Conservation (phyloP, 2,888 invertebrate genomes). For the Enchytraeus crypticus region DNA sequence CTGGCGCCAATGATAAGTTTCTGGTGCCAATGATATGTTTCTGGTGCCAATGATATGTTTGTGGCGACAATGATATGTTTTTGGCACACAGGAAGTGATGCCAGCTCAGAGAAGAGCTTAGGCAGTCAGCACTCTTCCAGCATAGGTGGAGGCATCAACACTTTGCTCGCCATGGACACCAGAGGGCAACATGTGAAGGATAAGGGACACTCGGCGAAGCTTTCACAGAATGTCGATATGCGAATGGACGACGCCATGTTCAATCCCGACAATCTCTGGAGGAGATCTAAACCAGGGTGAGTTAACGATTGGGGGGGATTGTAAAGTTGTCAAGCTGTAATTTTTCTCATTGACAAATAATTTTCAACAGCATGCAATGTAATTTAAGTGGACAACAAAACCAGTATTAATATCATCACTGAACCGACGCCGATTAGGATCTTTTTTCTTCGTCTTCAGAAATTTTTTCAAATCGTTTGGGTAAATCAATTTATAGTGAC, state of each 20-base stretch:
- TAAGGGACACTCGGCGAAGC: constrained; percentile 28
- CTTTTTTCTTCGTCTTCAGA: too few species aligned
- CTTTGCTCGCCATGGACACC: constrained; percentile 62
- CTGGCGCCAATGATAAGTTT: too few species aligned
- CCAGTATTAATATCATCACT: too few species aligned
- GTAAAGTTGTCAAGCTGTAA: neutral
- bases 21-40: too few species aligned
- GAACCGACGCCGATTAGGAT: too few species aligned
- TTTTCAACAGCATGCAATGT: too few species aligned
- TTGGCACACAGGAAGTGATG: constrained; percentile 38
- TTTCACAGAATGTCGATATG: constrained; percentile 35
- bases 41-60: too few species aligned
- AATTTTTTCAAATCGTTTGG: too few species aligned
- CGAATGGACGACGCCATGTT: constrained; percentile 53
- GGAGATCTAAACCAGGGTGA: constrained; percentile 52
- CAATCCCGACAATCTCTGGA: constrained; percentile 75
- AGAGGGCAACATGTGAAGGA: constrained; percentile 17
- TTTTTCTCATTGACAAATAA: too few species aligned
- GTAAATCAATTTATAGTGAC: too few species aligned
- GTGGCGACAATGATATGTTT: too few species aligned
- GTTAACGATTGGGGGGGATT: neutral
- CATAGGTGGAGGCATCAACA: constrained; percentile 55
- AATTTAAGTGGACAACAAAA: too few species aligned
- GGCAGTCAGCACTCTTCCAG: constrained; percentile 37
- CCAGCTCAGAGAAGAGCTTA: constrained; percentile 62